These are phyloP conservation scores for Achroia grisella DNA, from an alignment of 1,140 invertebrate genomes.

Conservation along the genomic window DNA sequence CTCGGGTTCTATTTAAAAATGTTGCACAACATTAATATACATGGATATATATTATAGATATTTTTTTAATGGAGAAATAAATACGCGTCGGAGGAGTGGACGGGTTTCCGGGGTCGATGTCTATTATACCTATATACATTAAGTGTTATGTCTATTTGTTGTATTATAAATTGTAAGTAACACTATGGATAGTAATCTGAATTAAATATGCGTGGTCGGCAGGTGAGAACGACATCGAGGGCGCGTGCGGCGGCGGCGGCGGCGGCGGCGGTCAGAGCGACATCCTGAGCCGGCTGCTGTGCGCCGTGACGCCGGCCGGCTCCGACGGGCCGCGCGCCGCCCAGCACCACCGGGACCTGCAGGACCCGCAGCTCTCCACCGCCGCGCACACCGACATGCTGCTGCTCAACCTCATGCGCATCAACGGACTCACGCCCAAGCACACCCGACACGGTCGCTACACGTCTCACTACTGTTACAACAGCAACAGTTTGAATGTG, in stretches of 20 bases:
- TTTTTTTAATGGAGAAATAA: too few species aligned
- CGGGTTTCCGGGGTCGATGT: too few species aligned
- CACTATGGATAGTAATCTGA: too few species aligned
- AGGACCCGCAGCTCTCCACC: constrained; percentile 52
- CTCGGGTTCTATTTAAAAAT: too few species aligned
- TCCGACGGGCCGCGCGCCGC: constrained; percentile 22
- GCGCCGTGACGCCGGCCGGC: constrained; percentile 34
- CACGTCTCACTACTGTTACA: too few species aligned
- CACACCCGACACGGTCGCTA: constrained; percentile 27
- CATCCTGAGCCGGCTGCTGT: constrained; percentile 38
- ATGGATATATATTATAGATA: too few species aligned
- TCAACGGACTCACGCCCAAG: constrained; percentile 57
- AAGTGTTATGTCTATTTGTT: too few species aligned
- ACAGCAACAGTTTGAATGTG: too few species aligned
- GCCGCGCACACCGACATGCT: constrained; percentile 59
- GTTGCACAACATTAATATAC: too few species aligned
- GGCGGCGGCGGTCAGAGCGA: constrained; percentile 17
- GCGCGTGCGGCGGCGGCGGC: constrained; percentile 15
- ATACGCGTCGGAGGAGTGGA: too few species aligned
- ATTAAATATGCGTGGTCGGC: constrained; percentile 1
- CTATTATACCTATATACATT: too few species aligned
- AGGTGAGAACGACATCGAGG: constrained; percentile 61
- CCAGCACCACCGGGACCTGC: constrained; percentile 15
- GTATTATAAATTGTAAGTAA: too few species aligned
- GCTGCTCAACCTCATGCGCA: constrained; percentile 60